Evolutionary conservation across 2,113 vertebrate species (phyloP).

Genomic region (Trinectes maculatus): DNA sequence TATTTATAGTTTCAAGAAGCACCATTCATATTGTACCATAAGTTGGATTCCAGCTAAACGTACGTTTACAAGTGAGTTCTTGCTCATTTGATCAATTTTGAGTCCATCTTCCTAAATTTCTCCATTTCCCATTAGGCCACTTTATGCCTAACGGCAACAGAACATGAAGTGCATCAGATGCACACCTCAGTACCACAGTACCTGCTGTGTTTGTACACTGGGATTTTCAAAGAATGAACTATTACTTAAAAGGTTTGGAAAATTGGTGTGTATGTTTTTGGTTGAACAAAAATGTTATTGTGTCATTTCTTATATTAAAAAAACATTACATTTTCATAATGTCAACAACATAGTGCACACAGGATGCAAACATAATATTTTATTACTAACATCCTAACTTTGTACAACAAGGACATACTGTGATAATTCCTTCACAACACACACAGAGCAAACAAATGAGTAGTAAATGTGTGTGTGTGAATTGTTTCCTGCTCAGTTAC

Average conservation of each 20-base stretch:
- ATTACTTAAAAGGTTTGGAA: not conserved
- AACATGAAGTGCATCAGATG: no score
- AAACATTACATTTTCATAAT: not conserved
- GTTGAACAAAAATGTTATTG: not conserved
- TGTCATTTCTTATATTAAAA: not conserved
- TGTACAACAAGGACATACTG: not conserved
- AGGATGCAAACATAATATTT: not conserved
- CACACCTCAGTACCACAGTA: no score
- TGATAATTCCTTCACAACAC: no score
- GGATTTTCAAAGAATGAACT: no score
- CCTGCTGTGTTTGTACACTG: no score
- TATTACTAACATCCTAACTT: not conserved
- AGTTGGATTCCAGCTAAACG: no score
- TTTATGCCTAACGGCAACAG: not conserved
- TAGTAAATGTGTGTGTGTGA: slow-evolving; percentile 47
- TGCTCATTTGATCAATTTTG: no score
- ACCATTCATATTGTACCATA: no score
- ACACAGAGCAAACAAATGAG: not conserved
- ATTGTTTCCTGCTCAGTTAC: slow-evolving; percentile 95
- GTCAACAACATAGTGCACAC: not conserved
- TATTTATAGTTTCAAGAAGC: no score
- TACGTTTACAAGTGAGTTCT: no score
- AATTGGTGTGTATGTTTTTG: not conserved
- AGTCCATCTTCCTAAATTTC: no score
- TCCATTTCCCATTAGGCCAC: no score